phyloP scores from a whole-genome alignment of 2,888 invertebrate genomes.

The Gastrophysa polygoni region DNA sequence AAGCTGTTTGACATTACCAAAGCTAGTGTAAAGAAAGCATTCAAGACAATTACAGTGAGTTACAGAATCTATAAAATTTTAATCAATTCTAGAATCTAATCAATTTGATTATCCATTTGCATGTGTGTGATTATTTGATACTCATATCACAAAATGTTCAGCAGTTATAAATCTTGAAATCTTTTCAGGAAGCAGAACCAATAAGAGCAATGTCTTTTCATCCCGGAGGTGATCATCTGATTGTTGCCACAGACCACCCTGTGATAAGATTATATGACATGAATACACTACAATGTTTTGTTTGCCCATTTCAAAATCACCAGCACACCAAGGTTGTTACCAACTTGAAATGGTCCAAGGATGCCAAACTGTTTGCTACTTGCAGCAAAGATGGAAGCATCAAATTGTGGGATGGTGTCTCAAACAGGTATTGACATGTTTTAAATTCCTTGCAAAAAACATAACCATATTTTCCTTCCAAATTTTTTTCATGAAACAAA shows the following conservation, averaged over 20 bases:
- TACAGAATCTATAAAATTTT: too few relatives aligned
- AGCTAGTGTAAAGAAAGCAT: conserved; percentile 97
- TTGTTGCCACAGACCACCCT: conserved; percentile 92
- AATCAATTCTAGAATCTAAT: too few relatives aligned
- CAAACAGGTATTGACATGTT: conserved; percentile 61
- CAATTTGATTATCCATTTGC: too few relatives aligned
- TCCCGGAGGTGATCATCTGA: conserved; percentile 92
- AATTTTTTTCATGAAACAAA: too few relatives aligned
- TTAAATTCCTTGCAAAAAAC: too few relatives aligned
- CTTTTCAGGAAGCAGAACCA: conserved; percentile 84
- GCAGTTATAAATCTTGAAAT: not conserved
- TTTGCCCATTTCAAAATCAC: conserved; percentile 85
- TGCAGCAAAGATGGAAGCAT: conserved; percentile 92
- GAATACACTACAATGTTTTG: conserved; percentile 94
- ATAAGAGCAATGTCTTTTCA: conserved; percentile 92
- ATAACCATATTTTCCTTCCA: too few relatives aligned
- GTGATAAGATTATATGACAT: conserved; percentile 92
- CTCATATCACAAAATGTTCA: too few relatives aligned
- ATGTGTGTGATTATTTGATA: too few relatives aligned
- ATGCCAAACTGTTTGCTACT: conserved; percentile 79
- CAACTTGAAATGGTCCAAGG: conserved; percentile 63
- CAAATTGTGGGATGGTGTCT: conserved; percentile 97
- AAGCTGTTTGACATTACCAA: conserved; percentile 98
- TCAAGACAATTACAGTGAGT: conserved; percentile 85
- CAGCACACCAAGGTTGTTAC: conserved; percentile 74